Evolutionary conservation across 2,797 vertebrate genomes (phyloP).

Genomic region (Sebastes melanostomus): DNA sequence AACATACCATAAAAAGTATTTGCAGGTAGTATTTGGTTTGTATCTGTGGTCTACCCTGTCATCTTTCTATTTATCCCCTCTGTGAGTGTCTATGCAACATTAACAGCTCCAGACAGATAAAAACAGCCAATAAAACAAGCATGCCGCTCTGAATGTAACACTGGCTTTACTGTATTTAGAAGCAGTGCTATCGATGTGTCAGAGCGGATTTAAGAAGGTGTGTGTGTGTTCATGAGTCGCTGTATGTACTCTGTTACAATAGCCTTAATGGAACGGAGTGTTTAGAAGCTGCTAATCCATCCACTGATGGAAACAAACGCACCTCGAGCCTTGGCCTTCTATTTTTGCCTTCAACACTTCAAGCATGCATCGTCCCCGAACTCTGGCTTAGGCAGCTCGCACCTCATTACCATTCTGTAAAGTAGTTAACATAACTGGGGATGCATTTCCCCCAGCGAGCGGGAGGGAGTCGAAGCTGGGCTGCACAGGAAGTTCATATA

Average conservation of each 20-base stretch:
- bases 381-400: conserved; percentile 51
- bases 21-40: background rate
- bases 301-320: conserved; percentile 55
- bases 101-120: conserved; percentile 12
- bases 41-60: background rate
- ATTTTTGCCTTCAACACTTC: conserved; percentile 69
- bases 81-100: conserved; percentile 11
- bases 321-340: conserved; percentile 53
- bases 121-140: conserved; percentile 31
- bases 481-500: conserved; percentile 8
- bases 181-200: background rate
- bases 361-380: conserved; percentile 43
- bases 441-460: conserved; percentile 33
- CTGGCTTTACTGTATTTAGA: conserved; percentile 16
- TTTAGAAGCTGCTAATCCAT: conserved; percentile 64
- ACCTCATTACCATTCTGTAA: conserved; percentile 75
- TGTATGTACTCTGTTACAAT: conserved; percentile 34
- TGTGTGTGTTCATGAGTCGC: conserved; percentile 5
- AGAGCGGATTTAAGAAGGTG: background rate
- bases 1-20: background rate
- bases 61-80: background rate
- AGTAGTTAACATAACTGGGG: conserved; percentile 64
- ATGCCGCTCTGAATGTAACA: background rate
- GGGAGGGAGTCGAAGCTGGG: conserved; percentile 12
- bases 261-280: conserved; percentile 40